phyloP scores from a whole-genome alignment of 1,140 invertebrate genomes.

The Ceratitis capitata region DNA sequence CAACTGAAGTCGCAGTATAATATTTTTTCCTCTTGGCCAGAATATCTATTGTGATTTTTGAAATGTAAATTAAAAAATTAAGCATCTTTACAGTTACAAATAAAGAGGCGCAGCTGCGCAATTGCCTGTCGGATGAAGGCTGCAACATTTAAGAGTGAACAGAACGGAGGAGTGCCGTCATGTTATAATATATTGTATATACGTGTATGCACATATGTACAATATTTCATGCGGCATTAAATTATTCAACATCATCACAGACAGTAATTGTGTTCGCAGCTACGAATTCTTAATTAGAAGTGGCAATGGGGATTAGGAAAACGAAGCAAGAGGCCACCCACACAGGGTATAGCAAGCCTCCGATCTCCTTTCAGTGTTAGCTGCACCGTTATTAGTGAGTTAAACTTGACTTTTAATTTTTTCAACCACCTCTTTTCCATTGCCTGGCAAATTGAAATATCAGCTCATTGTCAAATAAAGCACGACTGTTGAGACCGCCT shows the following conservation, averaged over 20 bases:
- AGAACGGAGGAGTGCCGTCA: neutral
- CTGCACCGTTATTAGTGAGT: neutral
- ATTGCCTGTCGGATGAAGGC: neutral
- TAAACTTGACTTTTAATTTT: constrained; percentile 1
- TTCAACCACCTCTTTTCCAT: no score
- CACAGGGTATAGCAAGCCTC: neutral
- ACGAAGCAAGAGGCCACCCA: neutral
- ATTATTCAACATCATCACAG: neutral
- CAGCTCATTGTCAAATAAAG: neutral
- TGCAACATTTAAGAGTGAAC: neutral
- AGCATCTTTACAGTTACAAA: no score
- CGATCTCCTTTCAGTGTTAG: neutral
- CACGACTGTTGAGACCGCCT: neutral
- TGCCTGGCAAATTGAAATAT: no score
- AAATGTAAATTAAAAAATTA: neutral
- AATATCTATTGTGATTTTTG: neutral
- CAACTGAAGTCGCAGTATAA: neutral
- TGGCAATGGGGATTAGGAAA: neutral
- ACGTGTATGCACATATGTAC: no score
- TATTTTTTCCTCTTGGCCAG: neutral
- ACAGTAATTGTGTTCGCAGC: neutral
- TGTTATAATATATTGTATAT: neutral
- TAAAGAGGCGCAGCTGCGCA: no score
- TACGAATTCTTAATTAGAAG: neutral
- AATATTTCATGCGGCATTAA: neutral